Evolutionary conservation across 2,113 vertebrate genomes (phyloP).

Genomic region (Leptosomus discolor): DNA sequence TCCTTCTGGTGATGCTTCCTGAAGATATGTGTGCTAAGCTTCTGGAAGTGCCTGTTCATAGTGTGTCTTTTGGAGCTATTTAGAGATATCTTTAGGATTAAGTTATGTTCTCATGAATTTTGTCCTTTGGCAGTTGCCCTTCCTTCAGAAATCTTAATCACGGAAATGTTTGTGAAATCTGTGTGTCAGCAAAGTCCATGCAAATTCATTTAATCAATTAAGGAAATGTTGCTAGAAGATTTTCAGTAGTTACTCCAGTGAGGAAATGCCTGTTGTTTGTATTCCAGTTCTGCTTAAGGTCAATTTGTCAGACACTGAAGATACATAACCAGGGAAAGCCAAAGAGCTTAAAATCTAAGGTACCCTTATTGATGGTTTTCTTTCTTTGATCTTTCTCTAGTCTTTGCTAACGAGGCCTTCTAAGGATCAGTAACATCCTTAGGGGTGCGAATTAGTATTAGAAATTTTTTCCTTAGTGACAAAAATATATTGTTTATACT

Average conservation of each 20-base stretch:
- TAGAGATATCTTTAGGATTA: not conserved
- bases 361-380: not conserved
- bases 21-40: not conserved
- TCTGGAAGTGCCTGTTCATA: not conserved
- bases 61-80: not conserved
- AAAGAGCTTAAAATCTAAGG: not conserved
- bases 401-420: not conserved
- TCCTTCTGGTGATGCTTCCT: not conserved
- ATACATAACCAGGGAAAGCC: not conserved
- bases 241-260: not conserved
- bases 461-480: not conserved
- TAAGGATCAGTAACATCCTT: not conserved
- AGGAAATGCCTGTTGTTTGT: not conserved
- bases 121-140: not conserved
- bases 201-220: not conserved
- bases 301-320: not conserved
- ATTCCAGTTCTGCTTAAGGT: not conserved
- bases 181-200: not conserved
- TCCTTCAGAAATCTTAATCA: not conserved
- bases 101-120: not conserved
- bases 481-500: not conserved
- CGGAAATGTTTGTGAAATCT: not conserved
- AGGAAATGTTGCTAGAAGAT: not conserved
- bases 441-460: not conserved
- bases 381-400: not conserved